Percentiles rank a stretch among this genome's conserved stretches.
Evolutionary conservation across 2,797 vertebrate species (phyloP).

Genomic region (Semaprochilodus insignis): DNA sequence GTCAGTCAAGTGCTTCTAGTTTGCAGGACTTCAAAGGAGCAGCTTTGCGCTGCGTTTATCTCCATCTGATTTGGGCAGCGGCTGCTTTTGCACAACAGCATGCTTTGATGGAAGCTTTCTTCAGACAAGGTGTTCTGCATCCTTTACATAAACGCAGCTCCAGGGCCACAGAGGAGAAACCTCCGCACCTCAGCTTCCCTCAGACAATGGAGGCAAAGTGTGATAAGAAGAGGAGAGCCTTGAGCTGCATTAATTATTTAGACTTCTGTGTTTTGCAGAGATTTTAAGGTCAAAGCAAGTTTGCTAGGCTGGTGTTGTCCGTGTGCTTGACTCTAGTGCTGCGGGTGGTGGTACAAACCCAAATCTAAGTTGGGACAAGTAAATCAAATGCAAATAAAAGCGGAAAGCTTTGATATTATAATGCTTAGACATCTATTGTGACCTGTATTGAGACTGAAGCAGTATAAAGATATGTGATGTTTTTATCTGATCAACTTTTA

Average conservation of each 20-base stretch:
- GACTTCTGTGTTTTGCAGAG: background rate
- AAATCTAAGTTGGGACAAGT: too few species aligned
- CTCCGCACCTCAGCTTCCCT: background rate
- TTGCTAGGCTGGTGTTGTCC: background rate
- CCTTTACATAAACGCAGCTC: slow-evolving; percentile 28
- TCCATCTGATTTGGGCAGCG: slow-evolving; percentile 32
- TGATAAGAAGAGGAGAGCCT: slow-evolving; percentile 10
- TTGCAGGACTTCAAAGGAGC: slow-evolving; percentile 55
- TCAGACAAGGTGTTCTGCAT: slow-evolving; percentile 26
- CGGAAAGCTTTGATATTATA: too few species aligned
- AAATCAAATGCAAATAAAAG: too few species aligned
- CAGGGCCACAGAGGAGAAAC: background rate
- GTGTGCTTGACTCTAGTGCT: too few species aligned
- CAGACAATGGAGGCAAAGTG: slow-evolving; percentile 15
- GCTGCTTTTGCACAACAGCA: slow-evolving; percentile 1
- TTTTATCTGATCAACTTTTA: too few species aligned
- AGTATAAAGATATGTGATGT: too few species aligned
- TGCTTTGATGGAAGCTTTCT: slow-evolving; percentile 19
- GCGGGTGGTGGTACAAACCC: too few species aligned
- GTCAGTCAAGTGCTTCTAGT: slow-evolving; percentile 70
- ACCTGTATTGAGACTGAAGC: too few species aligned
- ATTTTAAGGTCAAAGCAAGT: too few species aligned
- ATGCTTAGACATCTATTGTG: too few species aligned
- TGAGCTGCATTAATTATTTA: slow-evolving; percentile 33
- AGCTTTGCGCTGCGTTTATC: slow-evolving; percentile 24